A percentile compares a stretch with the other conserved stretches of the same genome.
These are phyloP conservation scores for Lasioglossum pauxillum DNA, from an alignment of 2,888 invertebrate genomes.

Conservation along the genomic window DNA sequence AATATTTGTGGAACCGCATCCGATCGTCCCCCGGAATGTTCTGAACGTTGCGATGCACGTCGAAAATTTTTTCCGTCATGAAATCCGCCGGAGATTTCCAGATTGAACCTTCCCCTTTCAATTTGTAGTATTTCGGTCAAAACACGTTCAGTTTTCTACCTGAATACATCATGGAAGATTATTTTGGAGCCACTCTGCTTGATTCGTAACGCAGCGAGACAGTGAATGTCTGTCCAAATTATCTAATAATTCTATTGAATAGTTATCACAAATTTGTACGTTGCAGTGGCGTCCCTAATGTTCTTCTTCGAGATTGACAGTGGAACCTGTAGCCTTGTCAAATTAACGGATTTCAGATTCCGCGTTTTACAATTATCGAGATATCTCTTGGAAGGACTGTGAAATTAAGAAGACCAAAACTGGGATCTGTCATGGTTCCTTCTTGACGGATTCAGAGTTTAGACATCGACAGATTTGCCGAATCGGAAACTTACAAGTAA, in stretches of 20 bases:
- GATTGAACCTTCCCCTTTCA: neutral
- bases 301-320: no score
- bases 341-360: no score
- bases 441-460: neutral
- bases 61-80: neutral
- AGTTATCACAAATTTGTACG: neutral
- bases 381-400: no score
- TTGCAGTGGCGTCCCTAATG: neutral
- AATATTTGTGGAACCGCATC: neutral
- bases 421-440: neutral
- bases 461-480: neutral
- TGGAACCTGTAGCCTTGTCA: no score
- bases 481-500: no score
- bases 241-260: neutral
- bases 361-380: no score
- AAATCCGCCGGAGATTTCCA: neutral
- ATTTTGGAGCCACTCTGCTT: neutral
- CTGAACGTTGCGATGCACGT: neutral
- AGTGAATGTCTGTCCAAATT: neutral
- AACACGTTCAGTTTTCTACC: no score
- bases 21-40: neutral
- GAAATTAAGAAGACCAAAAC: neutral
- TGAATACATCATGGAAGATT: no score
- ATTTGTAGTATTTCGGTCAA: no score
- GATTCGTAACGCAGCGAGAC: no score